These are phyloP conservation scores for Probaryconus sp. DNA, from an alignment of 1,140 invertebrate genomes.

Conservation along the genomic window DNA sequence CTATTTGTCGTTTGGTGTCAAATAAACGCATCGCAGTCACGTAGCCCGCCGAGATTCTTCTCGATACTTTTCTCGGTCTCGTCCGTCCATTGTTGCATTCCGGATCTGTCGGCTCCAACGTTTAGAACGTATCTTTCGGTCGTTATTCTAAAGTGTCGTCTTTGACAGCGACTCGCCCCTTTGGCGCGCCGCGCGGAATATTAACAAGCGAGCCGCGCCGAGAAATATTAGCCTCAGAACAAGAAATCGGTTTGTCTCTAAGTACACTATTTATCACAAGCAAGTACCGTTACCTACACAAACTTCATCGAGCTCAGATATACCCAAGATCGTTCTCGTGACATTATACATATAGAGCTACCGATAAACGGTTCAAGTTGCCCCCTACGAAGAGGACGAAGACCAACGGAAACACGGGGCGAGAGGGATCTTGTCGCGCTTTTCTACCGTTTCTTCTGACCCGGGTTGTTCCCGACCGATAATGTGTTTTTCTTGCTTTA, in stretches of 20 bases:
- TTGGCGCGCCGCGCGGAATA: conserved; percentile 25
- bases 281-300: conserved; percentile 17
- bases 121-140: conserved; percentile 37
- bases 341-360: conserved; percentile 21
- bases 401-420: no score
- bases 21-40: conserved; percentile 72
- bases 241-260: conserved; percentile 43
- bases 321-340: not conserved
- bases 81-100: conserved; percentile 43
- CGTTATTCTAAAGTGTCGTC: conserved; percentile 38
- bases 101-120: conserved; percentile 1
- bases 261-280: conserved; percentile 30
- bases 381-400: no score
- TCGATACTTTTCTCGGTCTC: conserved; percentile 42
- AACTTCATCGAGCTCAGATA: conserved; percentile 31
- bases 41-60: conserved; percentile 62
- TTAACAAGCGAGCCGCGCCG: conserved; percentile 30
- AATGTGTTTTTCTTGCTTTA: conserved; percentile 72
- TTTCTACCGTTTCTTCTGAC: conserved; percentile 66
- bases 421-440: conserved; percentile 48
- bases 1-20: conserved; percentile 77
- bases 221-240: conserved; percentile 31
- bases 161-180: conserved; percentile 40
- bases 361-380: conserved; percentile 71
- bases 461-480: conserved; percentile 70